A percentile compares a stretch with the other conserved stretches of the same genome.
phyloP scores from a whole-genome alignment of 2,113 vertebrate genomes.

The Grantiella picta region DNA sequence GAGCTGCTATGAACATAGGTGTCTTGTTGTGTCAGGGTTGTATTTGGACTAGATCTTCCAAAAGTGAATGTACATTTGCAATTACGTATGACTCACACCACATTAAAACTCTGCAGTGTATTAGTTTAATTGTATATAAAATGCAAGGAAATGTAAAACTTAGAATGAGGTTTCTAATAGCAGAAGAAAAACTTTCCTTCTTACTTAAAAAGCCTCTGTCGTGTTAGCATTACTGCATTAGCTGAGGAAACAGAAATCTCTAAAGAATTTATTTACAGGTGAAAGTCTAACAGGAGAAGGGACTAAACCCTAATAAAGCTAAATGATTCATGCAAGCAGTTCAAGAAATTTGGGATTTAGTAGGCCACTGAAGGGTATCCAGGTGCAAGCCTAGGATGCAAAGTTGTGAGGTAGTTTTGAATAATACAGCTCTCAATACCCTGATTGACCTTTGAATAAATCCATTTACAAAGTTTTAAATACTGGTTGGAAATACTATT shows the following conservation, averaged over 20 bases:
- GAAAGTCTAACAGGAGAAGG: not conserved
- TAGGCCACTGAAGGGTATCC: not conserved
- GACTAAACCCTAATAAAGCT: not conserved
- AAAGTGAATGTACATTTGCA: conserved; percentile 50
- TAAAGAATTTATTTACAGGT: not conserved
- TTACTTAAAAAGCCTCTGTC: not conserved
- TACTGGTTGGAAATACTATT: not conserved
- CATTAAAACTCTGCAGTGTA: conserved; percentile 26
- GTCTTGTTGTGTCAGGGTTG: conserved; percentile 20
- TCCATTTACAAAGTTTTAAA: not conserved
- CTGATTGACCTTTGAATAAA: not conserved
- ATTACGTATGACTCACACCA: conserved; percentile 69
- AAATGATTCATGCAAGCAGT: not conserved
- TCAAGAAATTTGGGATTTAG: not conserved
- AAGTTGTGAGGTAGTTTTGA: not conserved
- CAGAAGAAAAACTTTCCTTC: not conserved
- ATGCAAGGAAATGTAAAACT: not conserved
- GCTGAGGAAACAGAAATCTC: not conserved
- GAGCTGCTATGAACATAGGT: not conserved
- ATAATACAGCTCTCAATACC: not conserved
- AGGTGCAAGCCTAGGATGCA: not conserved
- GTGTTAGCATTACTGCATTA: not conserved
- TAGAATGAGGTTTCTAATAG: not conserved
- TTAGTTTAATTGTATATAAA: conserved; percentile 51
- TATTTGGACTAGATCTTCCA: conserved; percentile 59